Base-by-base conservation (phyloP, 2,113 vertebrate genomes). In the Alosa alosa region DNA sequence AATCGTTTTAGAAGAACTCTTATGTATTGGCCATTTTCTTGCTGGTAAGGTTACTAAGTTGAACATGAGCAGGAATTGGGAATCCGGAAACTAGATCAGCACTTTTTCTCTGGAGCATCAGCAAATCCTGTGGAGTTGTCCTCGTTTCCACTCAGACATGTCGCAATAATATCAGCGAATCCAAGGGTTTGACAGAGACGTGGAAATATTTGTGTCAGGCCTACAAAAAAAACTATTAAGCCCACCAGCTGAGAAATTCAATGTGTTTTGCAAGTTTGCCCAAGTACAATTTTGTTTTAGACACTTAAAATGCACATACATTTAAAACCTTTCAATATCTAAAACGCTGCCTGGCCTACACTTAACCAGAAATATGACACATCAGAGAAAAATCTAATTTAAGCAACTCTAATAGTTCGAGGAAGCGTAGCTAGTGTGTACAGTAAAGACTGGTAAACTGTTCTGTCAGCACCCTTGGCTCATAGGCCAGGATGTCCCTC, bases 91-190 rank as follows among this genome's bases (percentile, higher is more conserved):
- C 72, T 36, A 78, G 36, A 39, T 78, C 72, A 78, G 72, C 72
- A 78, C 25, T 78, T 78, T 64, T 39, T 39, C 72, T 78, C 13
- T 78, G 36, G 72, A 39, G 25, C 72, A 78, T 78, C 72, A 78
- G 72, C 72, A 78, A 78, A 78, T 78, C 72, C 72, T 36, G 31
- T 15, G 36, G 36, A 78, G 39, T 78, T 78, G 72, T 78, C 72
- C 72, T 78, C 72, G 31, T 78, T 78, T 78, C 72, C 72, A 78
- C 36, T 78, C 25, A 78, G 72, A 78, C 25, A 36, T 78, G 72
- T 78, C 72, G 72, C 72, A 78, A 78, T 36, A 78, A 78, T 78
- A 17, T 13, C 72, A 78, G 31, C 25, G 31, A 78, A 78, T 36
- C 36, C 2, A 64, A n/a, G 60, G 60, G 60, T 20, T 64, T 64